These are phyloP conservation scores for Ciconia stormi DNA, from an alignment of 2,113 vertebrate genomes.

Conservation along the genomic window DNA sequence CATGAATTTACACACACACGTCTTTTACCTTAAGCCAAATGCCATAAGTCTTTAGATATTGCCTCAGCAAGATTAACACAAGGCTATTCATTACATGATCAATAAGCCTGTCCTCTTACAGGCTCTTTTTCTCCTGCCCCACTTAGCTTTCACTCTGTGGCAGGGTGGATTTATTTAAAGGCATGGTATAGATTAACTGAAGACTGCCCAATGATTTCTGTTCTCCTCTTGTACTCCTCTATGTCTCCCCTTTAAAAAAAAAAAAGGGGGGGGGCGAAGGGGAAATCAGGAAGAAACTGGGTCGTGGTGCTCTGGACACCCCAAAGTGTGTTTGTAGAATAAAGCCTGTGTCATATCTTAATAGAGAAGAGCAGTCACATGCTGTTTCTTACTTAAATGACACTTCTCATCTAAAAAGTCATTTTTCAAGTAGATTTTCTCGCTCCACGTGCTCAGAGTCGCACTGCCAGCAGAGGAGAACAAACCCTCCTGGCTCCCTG, in stretches of 20 bases:
- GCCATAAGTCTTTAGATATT: neutral
- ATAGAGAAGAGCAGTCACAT: neutral
- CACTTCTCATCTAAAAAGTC: neutral
- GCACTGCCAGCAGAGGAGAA: neutral
- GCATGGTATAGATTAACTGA: neutral
- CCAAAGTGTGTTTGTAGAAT: neutral
- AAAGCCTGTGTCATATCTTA: neutral
- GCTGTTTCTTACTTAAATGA: neutral
- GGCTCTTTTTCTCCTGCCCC: neutral
- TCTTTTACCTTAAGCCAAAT: neutral
- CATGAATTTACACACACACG: neutral
- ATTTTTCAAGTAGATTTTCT: conserved; percentile 40
- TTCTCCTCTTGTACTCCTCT: neutral
- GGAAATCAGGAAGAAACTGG: neutral
- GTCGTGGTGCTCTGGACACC: neutral
- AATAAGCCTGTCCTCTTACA: neutral
- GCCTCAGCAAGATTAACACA: neutral
- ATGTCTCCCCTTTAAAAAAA: neutral
- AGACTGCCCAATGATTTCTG: neutral
- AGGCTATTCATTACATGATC: neutral
- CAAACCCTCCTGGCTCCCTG: conserved; percentile 32
- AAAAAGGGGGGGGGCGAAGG: accelerated
- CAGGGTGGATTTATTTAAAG: neutral
- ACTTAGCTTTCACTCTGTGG: neutral
- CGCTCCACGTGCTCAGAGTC: neutral